phyloP scores from a whole-genome alignment of 2,113 vertebrate genomes.

The Corynorhinus townsendii region DNA sequence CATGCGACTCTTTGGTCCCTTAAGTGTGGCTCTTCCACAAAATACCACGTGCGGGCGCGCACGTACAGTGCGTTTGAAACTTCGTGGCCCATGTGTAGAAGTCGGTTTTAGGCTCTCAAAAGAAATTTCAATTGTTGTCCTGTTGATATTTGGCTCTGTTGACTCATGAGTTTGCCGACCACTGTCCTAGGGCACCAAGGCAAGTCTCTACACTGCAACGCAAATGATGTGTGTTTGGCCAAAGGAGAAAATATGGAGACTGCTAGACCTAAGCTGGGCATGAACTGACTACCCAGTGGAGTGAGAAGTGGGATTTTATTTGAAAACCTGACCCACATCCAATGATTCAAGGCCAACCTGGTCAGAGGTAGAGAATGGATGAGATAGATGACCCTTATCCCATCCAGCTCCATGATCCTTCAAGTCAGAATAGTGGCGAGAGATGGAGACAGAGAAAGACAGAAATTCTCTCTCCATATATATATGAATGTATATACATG shows the following conservation, averaged over 20 bases:
- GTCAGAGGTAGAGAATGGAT: background rate
- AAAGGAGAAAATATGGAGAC: background rate
- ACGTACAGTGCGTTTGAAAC: too few relatives aligned
- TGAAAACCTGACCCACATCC: background rate
- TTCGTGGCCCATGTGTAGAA: too few relatives aligned
- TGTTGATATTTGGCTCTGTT: too few relatives aligned
- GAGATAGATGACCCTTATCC: background rate
- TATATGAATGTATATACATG: accelerated
- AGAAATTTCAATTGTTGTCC: too few relatives aligned
- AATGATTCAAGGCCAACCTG: background rate
- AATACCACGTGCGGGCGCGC: too few relatives aligned
- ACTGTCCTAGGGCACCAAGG: background rate
- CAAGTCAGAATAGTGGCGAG: background rate
- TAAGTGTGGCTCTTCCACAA: too few relatives aligned
- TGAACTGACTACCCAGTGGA: background rate
- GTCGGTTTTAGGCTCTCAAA: too few relatives aligned
- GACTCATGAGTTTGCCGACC: too few relatives aligned
- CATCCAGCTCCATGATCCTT: background rate
- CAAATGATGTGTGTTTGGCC: background rate
- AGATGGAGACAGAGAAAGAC: background rate
- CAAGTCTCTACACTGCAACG: background rate
- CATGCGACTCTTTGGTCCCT: too few relatives aligned
- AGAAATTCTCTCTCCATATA: background rate
- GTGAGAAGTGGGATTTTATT: background rate
- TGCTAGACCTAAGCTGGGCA: background rate